Evolutionary conservation across 2,113 vertebrate genomes (phyloP).

Genomic region (Bos indicus): DNA sequence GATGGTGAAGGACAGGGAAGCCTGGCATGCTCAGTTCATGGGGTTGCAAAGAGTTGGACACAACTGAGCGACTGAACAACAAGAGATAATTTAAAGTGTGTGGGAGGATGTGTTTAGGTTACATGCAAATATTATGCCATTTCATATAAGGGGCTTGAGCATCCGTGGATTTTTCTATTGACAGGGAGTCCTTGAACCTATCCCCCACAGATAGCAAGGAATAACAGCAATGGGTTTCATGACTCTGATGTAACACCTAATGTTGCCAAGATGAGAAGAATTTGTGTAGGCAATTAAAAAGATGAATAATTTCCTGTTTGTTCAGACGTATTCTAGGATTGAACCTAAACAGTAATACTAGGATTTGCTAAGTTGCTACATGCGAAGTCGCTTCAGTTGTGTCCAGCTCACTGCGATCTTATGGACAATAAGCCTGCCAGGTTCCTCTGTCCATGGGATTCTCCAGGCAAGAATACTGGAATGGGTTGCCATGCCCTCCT

Average conservation of each 20-base stretch:
- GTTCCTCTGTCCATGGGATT: not conserved
- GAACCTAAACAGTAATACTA: constrained; percentile 81
- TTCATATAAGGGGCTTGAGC: not conserved
- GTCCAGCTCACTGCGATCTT: not conserved
- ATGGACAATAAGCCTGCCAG: not conserved
- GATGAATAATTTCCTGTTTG: constrained; percentile 87
- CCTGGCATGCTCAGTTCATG: not conserved
- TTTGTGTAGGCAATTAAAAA: constrained; percentile 91
- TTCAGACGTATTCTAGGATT: constrained; percentile 82
- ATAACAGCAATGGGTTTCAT: constrained; percentile 76
- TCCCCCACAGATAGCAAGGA: not conserved
- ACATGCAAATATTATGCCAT: not conserved
- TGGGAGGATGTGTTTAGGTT: not conserved
- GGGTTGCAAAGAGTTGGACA: not conserved
- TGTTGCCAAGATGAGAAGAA: constrained; percentile 84
- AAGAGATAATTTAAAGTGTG: not conserved
- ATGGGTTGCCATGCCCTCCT: not conserved
- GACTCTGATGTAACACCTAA: constrained; percentile 87
- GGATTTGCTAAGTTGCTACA: constrained; percentile 80
- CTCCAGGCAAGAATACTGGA: not conserved
- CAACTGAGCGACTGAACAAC: fast-evolving
- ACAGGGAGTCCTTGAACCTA: not conserved
- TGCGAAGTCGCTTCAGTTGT: not conserved
- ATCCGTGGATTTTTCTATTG: not conserved
- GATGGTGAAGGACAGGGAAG: not conserved